These are phyloP conservation scores for Cyphomyrus plagiostoma DNA, from an alignment of 2,113 vertebrate species.

Conservation along the genomic window DNA sequence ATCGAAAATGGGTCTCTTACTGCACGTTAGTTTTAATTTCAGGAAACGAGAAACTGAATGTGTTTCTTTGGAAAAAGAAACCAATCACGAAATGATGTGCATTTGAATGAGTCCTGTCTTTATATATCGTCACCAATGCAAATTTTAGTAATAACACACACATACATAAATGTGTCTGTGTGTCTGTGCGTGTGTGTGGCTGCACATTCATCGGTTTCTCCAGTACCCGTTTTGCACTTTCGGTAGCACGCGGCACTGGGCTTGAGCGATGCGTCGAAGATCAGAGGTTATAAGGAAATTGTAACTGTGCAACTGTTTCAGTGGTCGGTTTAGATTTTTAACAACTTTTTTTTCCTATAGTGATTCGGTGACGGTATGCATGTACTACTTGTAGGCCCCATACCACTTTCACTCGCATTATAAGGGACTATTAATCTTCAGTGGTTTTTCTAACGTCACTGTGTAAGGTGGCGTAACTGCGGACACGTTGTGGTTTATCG, in stretches of 20 bases:
- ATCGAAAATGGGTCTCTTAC: neutral
- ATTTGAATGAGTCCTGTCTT: neutral
- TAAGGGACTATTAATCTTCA: neutral
- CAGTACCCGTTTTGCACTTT: neutral
- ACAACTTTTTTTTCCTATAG: neutral
- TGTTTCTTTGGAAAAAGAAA: neutral
- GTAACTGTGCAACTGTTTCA: neutral
- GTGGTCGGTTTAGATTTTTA: neutral
- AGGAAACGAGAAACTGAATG: neutral
- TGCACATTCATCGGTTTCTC: neutral
- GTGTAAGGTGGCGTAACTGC: neutral
- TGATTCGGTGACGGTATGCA: neutral
- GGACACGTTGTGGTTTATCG: neutral
- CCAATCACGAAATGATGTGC: neutral
- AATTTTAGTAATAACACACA: neutral
- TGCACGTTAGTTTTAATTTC: neutral
- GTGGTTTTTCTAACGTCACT: neutral
- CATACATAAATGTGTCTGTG: too few relatives aligned
- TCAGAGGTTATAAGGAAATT: neutral
- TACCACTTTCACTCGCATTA: neutral
- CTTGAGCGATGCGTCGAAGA: neutral
- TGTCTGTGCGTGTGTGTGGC: neutral
- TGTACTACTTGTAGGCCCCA: too few relatives aligned
- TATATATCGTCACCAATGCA: neutral
- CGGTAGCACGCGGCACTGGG: neutral